Evolutionary conservation across 2,888 invertebrate species (phyloP).

Genomic region (Lochmaea crataegi): DNA sequence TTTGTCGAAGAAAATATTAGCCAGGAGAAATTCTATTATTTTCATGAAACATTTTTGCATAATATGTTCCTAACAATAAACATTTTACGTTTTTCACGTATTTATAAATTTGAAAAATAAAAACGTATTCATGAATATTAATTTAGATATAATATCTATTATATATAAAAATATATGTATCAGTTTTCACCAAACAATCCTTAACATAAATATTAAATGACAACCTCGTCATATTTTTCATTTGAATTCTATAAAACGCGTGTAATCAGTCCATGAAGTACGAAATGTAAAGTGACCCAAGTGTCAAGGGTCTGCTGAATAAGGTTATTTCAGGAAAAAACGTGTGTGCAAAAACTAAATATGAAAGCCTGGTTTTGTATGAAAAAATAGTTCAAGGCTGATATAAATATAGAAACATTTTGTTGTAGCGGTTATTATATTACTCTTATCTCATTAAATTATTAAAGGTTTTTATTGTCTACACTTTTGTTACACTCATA

Average conservation of each 20-base stretch:
- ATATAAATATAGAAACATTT: neutral
- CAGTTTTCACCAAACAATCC: conserved; percentile 32
- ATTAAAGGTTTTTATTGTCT: neutral
- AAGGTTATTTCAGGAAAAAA: conserved; percentile 31
- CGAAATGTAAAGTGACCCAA: conserved; percentile 39
- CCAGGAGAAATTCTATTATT: no score
- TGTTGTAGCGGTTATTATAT: neutral
- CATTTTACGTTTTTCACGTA: neutral
- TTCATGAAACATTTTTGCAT: no score
- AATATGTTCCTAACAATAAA: no score
- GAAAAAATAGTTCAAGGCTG: conserved; percentile 12
- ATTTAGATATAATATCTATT: neutral
- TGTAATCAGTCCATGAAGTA: conserved; percentile 28
- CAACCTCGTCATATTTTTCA: conserved; percentile 41
- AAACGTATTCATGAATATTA: neutral
- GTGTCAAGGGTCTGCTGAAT: conserved; percentile 41
- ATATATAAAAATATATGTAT: conserved; percentile 13
- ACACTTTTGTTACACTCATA: neutral
- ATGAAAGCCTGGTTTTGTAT: neutral
- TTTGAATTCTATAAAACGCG: conserved; percentile 23
- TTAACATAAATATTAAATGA: conserved; percentile 45
- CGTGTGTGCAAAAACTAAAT: neutral
- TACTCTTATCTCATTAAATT: neutral
- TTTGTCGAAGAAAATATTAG: no score
- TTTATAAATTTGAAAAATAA: neutral